phyloP scores from a whole-genome alignment of 1,140 invertebrate species.

The Drosophila ironensis region DNA sequence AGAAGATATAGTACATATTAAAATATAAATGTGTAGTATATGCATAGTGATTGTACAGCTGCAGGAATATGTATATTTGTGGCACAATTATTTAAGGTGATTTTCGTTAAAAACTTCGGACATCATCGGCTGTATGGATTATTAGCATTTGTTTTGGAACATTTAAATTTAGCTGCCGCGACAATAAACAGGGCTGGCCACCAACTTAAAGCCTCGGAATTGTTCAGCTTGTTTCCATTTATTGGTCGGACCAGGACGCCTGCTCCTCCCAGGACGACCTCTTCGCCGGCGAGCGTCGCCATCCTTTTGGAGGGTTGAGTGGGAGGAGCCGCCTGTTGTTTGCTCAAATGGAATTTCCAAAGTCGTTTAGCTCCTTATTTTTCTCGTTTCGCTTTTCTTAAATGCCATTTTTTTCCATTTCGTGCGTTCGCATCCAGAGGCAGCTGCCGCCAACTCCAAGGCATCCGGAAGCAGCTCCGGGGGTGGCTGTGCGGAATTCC shows the following conservation, averaged over 20 bases:
- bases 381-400: slow-evolving; percentile 81
- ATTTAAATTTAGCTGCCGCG: neutral
- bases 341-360: slow-evolving; percentile 80
- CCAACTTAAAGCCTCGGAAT: slow-evolving; percentile 35
- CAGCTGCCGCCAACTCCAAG: slow-evolving; percentile 56
- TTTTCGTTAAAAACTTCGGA: too few species aligned
- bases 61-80: neutral
- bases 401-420: slow-evolving; percentile 80
- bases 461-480: slow-evolving; percentile 10
- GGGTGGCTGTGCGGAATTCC: slow-evolving; percentile 71
- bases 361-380: slow-evolving; percentile 79
- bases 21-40: neutral
- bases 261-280: neutral
- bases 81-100: too few species aligned
- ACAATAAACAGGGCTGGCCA: slow-evolving; percentile 28
- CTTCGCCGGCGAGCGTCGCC: neutral
- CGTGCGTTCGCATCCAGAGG: slow-evolving; percentile 70
- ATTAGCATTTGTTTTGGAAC: too few species aligned
- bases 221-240: slow-evolving; percentile 35
- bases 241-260: slow-evolving; percentile 18
- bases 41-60: neutral
- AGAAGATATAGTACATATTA: neutral
- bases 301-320: neutral
- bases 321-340: slow-evolving; percentile 64
- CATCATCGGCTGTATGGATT: too few species aligned